These are phyloP conservation scores for Brachypterus glaber DNA, from an alignment of 2,888 invertebrate species.

Conservation along the genomic window DNA sequence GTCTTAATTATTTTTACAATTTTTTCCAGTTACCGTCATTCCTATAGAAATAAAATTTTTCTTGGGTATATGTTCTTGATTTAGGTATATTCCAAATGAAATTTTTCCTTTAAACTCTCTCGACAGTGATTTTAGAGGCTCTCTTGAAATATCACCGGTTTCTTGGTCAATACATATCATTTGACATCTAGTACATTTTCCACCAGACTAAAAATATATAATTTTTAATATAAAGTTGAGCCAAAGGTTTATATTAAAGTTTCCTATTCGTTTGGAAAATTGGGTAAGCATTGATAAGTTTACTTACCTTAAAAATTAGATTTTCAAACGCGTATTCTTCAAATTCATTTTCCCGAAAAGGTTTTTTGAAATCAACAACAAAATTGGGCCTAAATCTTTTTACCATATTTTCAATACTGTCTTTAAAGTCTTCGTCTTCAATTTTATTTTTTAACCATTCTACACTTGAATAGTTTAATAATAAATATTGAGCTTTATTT, in stretches of 20 bases:
- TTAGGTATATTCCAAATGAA: constrained; percentile 71
- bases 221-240: too few relatives aligned
- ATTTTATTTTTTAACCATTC: constrained; percentile 57
- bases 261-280: too few relatives aligned
- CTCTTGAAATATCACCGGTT: constrained; percentile 68
- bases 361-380: constrained; percentile 58
- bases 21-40: too few relatives aligned
- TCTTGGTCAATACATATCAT: constrained; percentile 92
- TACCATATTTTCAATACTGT: constrained; percentile 46
- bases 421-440: constrained; percentile 43
- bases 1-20: too few relatives aligned
- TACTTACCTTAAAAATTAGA: constrained; percentile 52
- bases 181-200: constrained; percentile 82
- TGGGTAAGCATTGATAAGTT: not conserved
- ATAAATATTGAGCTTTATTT: constrained; percentile 78
- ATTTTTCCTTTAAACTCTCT: constrained; percentile 66
- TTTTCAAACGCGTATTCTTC: constrained; percentile 54
- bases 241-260: too few relatives aligned
- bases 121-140: constrained; percentile 68
- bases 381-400: constrained; percentile 88
- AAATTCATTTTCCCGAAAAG: constrained; percentile 76
- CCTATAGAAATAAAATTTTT: too few relatives aligned
- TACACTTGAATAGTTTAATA: constrained; percentile 72
- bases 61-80: too few relatives aligned
- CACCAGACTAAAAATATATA: constrained; percentile 57